phyloP scores from a whole-genome alignment of 2,113 vertebrate genomes.

The Channa argus region DNA sequence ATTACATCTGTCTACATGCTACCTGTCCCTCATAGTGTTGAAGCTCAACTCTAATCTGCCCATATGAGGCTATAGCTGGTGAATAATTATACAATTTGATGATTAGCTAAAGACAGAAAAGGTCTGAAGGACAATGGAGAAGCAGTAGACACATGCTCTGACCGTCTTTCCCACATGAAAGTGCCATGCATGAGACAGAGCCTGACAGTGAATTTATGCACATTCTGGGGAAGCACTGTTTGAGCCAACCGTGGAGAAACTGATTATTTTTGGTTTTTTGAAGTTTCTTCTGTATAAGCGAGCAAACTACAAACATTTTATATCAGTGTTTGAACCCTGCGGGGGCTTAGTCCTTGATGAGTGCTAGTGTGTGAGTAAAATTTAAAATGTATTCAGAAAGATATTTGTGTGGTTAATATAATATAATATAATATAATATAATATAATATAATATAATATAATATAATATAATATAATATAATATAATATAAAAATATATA shows the following conservation, averaged over 20 bases:
- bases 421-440: too few species aligned
- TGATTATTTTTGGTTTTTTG: background rate
- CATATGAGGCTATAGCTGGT: background rate
- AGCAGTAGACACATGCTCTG: too few species aligned
- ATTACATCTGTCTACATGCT: too few species aligned
- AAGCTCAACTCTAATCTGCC: constrained; percentile 8
- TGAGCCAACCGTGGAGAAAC: background rate
- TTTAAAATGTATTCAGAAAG: background rate
- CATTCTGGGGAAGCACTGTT: too few species aligned
- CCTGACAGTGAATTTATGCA: too few species aligned
- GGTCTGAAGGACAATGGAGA: too few species aligned
- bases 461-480: background rate
- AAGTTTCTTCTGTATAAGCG: background rate
- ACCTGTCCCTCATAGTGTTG: background rate
- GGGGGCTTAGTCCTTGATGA: background rate
- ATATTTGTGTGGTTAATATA: background rate
- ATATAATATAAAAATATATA: too few species aligned
- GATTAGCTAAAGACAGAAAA: constrained; percentile 1
- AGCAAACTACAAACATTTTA: background rate
- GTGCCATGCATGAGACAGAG: background rate
- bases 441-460: background rate
- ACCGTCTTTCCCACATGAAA: background rate
- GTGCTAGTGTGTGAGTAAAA: background rate
- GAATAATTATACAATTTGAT: background rate
- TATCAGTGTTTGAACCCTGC: background rate